Evolutionary conservation across 2,888 invertebrate genomes (phyloP).

Genomic region (Iphiclides podalirius): DNA sequence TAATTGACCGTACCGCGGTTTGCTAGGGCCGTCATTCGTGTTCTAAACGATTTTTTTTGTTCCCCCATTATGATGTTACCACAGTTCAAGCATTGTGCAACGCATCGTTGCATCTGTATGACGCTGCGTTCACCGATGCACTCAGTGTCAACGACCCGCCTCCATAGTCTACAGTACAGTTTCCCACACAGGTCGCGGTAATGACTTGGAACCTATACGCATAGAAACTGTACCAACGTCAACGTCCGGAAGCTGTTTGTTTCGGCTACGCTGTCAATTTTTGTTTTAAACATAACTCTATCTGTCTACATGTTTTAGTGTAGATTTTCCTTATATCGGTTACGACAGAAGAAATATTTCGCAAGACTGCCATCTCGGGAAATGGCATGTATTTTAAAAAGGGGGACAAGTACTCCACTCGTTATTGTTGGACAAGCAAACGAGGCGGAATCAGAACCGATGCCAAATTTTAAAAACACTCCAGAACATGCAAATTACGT

Average conservation of each 20-base stretch:
- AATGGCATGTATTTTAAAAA: not conserved
- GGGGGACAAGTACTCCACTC: not conserved
- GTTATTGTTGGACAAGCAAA: not conserved
- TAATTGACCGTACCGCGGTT: too few relatives aligned
- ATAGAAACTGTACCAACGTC: constrained; percentile 26
- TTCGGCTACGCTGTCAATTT: too few relatives aligned
- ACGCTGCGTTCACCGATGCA: constrained; percentile 46
- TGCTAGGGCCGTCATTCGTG: not conserved
- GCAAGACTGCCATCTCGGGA: too few relatives aligned
- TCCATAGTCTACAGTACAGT: constrained; percentile 41
- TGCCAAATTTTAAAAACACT: not conserved
- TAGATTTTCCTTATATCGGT: too few relatives aligned
- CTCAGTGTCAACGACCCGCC: constrained; percentile 55
- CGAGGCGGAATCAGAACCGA: not conserved
- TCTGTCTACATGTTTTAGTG: too few relatives aligned
- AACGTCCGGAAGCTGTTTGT: constrained; percentile 3
- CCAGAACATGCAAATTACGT: not conserved
- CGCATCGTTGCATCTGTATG: constrained; percentile 58
- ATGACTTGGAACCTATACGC: constrained; percentile 34
- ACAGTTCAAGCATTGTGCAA: constrained; percentile 50
- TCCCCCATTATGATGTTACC: constrained; percentile 29
- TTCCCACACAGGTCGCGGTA: constrained; percentile 39
- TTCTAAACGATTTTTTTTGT: constrained; percentile 23
- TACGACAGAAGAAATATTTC: too few relatives aligned
- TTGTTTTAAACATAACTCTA: too few relatives aligned